A percentile compares a stretch with the other conserved stretches of the same genome.
These are phyloP conservation scores for Branchinecta lindahli DNA, from an alignment of 1,140 invertebrate genomes.

Conservation along the genomic window DNA sequence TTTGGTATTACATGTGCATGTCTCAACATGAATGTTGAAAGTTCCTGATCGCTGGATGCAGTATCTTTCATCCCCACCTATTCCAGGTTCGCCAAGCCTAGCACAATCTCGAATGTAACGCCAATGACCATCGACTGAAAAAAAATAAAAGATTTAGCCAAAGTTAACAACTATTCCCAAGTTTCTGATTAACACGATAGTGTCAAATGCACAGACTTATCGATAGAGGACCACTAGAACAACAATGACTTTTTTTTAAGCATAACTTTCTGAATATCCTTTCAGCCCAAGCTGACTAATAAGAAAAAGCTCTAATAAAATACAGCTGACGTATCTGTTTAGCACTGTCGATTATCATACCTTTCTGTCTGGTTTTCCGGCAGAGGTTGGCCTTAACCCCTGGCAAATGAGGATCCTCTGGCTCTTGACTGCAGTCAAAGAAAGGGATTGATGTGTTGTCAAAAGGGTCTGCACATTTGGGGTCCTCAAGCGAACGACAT, in stretches of 20 bases:
- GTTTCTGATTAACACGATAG: constrained; percentile 14
- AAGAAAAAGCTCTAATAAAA: too few relatives aligned
- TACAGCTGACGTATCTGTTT: too few relatives aligned
- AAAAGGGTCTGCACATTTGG: constrained; percentile 81
- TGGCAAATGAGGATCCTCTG: constrained; percentile 46
- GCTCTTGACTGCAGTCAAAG: constrained; percentile 57
- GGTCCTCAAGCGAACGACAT: constrained; percentile 71
- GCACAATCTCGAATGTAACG: constrained; percentile 75
- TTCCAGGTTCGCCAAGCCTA: constrained; percentile 73
- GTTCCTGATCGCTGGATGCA: constrained; percentile 78
- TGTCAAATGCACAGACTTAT: constrained; percentile 8
- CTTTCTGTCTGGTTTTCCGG: constrained; percentile 81
- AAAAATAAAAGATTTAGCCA: constrained; percentile 23
- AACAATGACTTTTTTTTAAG: not conserved
- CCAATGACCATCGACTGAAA: constrained; percentile 74
- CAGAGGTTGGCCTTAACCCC: constrained; percentile 66
- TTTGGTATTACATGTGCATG: constrained; percentile 81
- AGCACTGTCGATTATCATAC: constrained; percentile 32
- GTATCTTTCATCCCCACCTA: constrained; percentile 72
- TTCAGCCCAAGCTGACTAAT: too few relatives aligned
- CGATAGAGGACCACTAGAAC: not conserved
- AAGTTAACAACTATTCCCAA: constrained; percentile 13
- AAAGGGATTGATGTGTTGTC: constrained; percentile 76
- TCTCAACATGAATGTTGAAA: constrained; percentile 84
- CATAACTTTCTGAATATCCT: not conserved